Conservation (phyloP, 2,888 invertebrate genomes). For the Tenodera sinensis region DNA sequence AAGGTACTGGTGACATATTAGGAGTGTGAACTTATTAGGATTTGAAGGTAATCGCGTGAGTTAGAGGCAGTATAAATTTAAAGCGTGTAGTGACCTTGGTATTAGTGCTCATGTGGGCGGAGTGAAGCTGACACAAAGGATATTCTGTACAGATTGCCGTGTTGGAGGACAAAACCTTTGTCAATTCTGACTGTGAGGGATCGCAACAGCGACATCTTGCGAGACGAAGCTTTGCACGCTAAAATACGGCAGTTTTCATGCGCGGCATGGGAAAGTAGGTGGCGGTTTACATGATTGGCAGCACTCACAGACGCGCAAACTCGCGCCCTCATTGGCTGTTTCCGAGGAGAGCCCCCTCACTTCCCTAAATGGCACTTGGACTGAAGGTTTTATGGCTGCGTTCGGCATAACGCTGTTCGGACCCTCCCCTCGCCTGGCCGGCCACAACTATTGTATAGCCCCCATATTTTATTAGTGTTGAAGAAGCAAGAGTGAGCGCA, state of each 20-base stretch:
- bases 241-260: neutral
- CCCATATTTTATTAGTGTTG: constrained; percentile 30
- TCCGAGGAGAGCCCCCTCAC: constrained; percentile 36
- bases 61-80: neutral
- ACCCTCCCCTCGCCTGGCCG: constrained; percentile 35
- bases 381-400: constrained; percentile 38
- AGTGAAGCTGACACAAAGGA: constrained; percentile 24
- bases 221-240: neutral
- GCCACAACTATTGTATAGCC: constrained; percentile 30
- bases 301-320: constrained; percentile 36
- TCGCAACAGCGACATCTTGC: neutral
- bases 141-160: neutral
- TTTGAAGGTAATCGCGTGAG: neutral
- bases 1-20: neutral
- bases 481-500: constrained; percentile 8
- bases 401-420: constrained; percentile 32
- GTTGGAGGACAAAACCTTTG: neutral
- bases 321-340: constrained; percentile 36
- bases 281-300: constrained; percentile 35
- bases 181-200: neutral
- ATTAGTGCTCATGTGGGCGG: constrained; percentile 26
- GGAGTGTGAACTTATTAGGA: neutral
- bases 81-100: constrained; percentile 12
- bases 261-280: constrained; percentile 26
- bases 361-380: constrained; percentile 38